Evolutionary conservation across 2,797 vertebrate genomes (phyloP).

Genomic region (Sebastes diploproa): DNA sequence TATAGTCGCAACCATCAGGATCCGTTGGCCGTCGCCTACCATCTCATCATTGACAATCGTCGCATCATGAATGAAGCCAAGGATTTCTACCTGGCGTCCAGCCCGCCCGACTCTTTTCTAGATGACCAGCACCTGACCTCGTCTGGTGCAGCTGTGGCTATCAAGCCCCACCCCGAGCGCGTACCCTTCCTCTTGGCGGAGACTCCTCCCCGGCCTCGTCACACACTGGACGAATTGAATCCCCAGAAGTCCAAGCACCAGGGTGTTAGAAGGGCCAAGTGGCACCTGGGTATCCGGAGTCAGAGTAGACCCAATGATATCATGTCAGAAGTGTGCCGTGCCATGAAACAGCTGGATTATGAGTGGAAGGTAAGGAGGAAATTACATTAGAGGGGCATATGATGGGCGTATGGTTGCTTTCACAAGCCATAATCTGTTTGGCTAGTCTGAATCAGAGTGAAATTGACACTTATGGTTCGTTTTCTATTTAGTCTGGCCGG

Average conservation of each 20-base stretch:
- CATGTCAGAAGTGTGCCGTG: constrained; percentile 97
- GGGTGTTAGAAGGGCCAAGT: constrained; percentile 95
- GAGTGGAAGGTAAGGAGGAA: constrained; percentile 94
- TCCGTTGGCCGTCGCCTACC: constrained; percentile 94
- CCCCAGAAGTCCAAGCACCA: constrained; percentile 98
- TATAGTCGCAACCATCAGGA: constrained; percentile 97
- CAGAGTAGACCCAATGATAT: constrained; percentile 98
- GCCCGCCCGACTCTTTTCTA: constrained; percentile 94
- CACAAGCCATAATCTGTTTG: no score
- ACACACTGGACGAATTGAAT: constrained; percentile 96
- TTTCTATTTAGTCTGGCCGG: no score
- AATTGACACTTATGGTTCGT: no score
- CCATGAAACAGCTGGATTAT: constrained; percentile 98
- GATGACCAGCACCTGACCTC: constrained; percentile 90
- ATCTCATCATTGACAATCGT: constrained; percentile 98
- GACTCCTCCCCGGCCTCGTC: constrained; percentile 88
- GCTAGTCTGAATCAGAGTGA: no score
- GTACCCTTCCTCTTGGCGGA: constrained; percentile 93
- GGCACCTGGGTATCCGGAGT: constrained; percentile 97
- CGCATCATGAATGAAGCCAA: constrained; percentile 99
- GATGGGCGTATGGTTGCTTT: not conserved
- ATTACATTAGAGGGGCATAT: not conserved
- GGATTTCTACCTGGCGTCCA: constrained; percentile 98
- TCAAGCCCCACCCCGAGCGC: constrained; percentile 93
- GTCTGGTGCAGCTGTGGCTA: constrained; percentile 48